A percentile compares a stretch with the other conserved stretches of the same genome.
Conservation (phyloP, 2,797 vertebrate genomes). For the Enteromius anoplus region DNA sequence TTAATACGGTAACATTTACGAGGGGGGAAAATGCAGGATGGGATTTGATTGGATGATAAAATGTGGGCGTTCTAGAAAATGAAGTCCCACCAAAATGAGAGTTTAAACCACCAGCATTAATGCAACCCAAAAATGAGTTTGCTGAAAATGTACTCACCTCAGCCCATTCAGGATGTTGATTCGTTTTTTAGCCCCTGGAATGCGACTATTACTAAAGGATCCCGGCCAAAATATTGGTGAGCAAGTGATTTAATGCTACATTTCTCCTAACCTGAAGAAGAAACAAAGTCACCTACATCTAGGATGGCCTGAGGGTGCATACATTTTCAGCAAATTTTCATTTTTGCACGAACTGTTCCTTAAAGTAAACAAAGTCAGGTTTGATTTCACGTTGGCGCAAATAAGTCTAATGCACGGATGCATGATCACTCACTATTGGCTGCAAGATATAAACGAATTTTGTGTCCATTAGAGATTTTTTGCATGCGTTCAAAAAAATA, state of each 20-base stretch:
- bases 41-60: conserved; percentile 2
- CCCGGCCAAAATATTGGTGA: background rate
- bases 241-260: background rate
- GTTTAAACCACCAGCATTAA: conserved; percentile 33
- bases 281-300: background rate
- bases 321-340: background rate
- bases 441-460: background rate
- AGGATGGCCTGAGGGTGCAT: background rate
- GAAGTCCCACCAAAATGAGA: background rate
- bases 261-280: background rate
- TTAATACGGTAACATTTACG: background rate
- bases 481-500: background rate
- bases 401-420: conserved; percentile 26
- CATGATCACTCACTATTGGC: conserved; percentile 46
- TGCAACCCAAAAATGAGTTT: background rate
- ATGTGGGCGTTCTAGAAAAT: background rate
- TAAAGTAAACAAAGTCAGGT: background rate
- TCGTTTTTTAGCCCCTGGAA: background rate
- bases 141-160: background rate
- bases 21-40: background rate
- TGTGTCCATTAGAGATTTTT: background rate
- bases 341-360: background rate
- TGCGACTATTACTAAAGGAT: background rate
- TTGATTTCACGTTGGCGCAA: background rate
- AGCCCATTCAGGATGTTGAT: background rate